Percentiles rank a stretch among this genome's conserved stretches.
phyloP scores from a whole-genome alignment of 2,888 invertebrate species.

The Therioaphis trifolii region DNA sequence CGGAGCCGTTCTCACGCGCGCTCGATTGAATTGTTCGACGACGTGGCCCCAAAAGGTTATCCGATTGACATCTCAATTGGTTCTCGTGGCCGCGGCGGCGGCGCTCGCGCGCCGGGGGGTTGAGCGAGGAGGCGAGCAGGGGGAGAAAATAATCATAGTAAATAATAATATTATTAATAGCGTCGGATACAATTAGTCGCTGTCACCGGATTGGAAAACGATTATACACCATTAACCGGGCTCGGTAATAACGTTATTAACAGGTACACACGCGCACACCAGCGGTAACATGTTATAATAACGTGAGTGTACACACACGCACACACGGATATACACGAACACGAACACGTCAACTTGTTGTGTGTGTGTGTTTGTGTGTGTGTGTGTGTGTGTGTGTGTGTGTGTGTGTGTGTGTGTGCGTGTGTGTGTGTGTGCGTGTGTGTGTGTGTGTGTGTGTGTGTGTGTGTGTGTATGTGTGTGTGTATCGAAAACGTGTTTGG shows the following conservation, averaged over 20 bases:
- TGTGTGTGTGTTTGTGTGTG: too few species aligned
- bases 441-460: neutral
- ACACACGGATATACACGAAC: neutral
- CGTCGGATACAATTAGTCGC: constrained; percentile 61
- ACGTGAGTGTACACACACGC: neutral
- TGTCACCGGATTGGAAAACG: constrained; percentile 60
- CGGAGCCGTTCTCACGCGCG: constrained; percentile 54
- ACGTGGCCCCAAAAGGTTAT: constrained; percentile 42
- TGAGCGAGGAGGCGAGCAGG: neutral
- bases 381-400: neutral
- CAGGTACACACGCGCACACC: neutral
- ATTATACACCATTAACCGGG: constrained; percentile 47
- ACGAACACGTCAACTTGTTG: neutral
- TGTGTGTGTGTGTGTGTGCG: neutral
- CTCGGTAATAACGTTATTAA: constrained; percentile 53
- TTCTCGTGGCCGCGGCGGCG: constrained; percentile 42
- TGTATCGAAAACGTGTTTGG: constrained; percentile 49
- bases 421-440: neutral
- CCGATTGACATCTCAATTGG: constrained; percentile 60
- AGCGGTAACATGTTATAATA: neutral
- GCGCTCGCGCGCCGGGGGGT: constrained; percentile 54
- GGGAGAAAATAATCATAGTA: constrained; percentile 38
- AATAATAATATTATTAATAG: constrained; percentile 59
- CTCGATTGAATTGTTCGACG: constrained; percentile 51
- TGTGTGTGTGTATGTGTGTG: neutral